Evolutionary conservation across 2,113 vertebrate genomes (phyloP).

Genomic region (Acanthochromis polyacanthus): DNA sequence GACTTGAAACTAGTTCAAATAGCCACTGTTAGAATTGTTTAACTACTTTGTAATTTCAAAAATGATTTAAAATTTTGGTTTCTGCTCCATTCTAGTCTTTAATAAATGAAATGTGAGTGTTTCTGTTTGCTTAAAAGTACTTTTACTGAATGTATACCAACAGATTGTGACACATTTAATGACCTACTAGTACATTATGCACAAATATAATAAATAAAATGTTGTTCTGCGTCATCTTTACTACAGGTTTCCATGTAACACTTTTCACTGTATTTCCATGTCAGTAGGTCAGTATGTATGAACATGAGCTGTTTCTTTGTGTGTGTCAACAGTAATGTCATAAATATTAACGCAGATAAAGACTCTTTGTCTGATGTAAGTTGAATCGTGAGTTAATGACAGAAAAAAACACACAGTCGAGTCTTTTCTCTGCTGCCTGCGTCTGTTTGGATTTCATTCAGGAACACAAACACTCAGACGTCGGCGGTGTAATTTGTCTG

Average conservation of each 20-base stretch:
- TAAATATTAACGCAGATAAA: conserved; percentile 29
- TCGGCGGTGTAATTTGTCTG: conserved; percentile 27
- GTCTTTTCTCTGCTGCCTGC: conserved; percentile 27
- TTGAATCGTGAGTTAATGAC: conserved; percentile 28
- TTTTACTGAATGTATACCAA: too few relatives aligned
- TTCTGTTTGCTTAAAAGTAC: too few relatives aligned
- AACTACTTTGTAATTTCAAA: too few relatives aligned
- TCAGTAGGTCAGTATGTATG: neutral
- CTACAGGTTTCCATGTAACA: neutral
- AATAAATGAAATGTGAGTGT: too few relatives aligned
- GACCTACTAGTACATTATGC: too few relatives aligned
- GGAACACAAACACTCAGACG: conserved; percentile 53
- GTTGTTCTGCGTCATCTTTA: neutral
- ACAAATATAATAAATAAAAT: neutral
- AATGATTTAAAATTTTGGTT: too few relatives aligned
- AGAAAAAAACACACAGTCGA: conserved; percentile 10
- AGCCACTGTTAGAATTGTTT: too few relatives aligned
- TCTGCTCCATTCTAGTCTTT: too few relatives aligned
- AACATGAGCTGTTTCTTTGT: neutral
- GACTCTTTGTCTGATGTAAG: neutral
- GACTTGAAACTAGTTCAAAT: too few relatives aligned
- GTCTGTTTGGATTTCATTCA: conserved; percentile 50
- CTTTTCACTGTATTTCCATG: too few relatives aligned
- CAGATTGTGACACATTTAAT: too few relatives aligned
- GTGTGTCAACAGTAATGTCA: conserved; percentile 33